These are phyloP conservation scores for Chaetogeoica ovagalla DNA, from an alignment of 2,888 invertebrate genomes.

Conservation along the genomic window DNA sequence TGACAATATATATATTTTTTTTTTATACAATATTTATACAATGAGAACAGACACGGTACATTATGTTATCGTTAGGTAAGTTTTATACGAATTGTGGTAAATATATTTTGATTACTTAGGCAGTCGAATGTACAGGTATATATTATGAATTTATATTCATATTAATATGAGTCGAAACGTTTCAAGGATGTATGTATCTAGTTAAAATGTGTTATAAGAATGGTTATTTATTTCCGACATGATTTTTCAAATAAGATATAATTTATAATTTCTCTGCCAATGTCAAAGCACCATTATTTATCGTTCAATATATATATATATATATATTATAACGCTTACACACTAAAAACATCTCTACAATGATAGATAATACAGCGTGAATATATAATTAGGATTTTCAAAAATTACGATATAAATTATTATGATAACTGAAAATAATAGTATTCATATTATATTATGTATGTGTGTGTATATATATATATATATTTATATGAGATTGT, in stretches of 20 bases:
- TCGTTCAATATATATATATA: background rate
- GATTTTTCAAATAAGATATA: background rate
- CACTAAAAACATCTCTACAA: constrained; percentile 6
- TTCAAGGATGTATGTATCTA: background rate
- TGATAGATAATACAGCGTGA: background rate
- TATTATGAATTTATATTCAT: too few relatives aligned
- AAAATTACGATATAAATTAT: background rate
- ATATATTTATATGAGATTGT: too few relatives aligned
- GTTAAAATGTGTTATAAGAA: background rate
- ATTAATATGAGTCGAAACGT: background rate
- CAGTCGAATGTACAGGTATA: background rate
- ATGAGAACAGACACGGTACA: background rate
- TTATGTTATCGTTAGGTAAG: background rate
- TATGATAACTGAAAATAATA: background rate
- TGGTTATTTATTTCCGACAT: background rate
- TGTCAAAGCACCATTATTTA: background rate
- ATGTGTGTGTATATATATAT: background rate
- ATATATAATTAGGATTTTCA: constrained; percentile 1
- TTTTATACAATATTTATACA: constrained; percentile 1
- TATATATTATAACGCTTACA: background rate
- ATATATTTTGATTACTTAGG: background rate
- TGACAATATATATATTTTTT: background rate
- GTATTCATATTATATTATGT: background rate
- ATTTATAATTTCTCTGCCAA: background rate
- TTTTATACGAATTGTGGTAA: background rate